These are phyloP conservation scores for Gallinago undulata DNA, from an alignment of 2,113 vertebrate genomes.

Conservation along the genomic window DNA sequence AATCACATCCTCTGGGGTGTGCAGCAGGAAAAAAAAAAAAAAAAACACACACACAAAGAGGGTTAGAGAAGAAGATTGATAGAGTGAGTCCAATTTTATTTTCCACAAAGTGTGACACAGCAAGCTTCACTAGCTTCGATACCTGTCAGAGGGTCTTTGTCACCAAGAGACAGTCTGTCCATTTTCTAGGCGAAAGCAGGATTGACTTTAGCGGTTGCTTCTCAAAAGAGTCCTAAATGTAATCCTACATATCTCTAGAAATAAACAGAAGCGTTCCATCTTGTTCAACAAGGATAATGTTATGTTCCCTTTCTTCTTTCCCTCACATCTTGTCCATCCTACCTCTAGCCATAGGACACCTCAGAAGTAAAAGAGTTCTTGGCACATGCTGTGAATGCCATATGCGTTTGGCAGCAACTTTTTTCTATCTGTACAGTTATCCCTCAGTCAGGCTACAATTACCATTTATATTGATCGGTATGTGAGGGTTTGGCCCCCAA, in stretches of 20 bases:
- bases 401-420: conserved; percentile 15
- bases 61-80: neutral
- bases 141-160: conserved; percentile 36
- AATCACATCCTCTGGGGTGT: neutral
- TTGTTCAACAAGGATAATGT: neutral
- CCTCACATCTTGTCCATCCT: conserved; percentile 3
- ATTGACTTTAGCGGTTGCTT: neutral
- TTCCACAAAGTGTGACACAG: conserved; percentile 13
- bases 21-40: neutral
- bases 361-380: neutral
- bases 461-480: neutral
- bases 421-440: neutral
- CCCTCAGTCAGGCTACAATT: neutral
- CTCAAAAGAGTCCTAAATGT: conserved; percentile 13
- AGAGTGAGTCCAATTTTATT: conserved; percentile 17
- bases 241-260: conserved; percentile 24
- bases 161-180: conserved; percentile 36
- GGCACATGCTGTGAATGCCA: neutral
- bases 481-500: neutral
- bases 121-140: conserved; percentile 38
- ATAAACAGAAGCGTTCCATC: conserved; percentile 1
- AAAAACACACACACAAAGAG: neutral
- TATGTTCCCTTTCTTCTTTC: neutral
- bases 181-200: conserved; percentile 9
- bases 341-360: neutral